Evolutionary conservation across 1,140 invertebrate species (phyloP), one percentile per base, ranked within the genome.

Genomic region (Cotesia chilonis): DNA sequence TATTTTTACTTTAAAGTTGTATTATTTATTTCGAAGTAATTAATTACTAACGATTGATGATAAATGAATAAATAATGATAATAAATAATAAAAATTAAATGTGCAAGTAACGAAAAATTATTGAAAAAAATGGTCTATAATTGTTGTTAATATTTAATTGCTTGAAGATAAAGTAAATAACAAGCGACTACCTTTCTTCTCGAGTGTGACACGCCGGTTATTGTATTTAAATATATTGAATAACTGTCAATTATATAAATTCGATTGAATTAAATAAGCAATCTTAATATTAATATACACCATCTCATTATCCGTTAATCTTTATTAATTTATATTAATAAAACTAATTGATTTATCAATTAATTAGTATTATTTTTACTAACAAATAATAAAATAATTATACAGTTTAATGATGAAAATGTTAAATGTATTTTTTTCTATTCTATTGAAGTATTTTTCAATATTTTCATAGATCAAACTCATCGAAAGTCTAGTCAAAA

Each of bases 401-500:
- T 35, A 28, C 14, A 28, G 59, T 28, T 3, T 35, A 28, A 37
- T 28, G 20, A 68, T n/a, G 28, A 20, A 54, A 68, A 52, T 17
- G 7, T 4, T 3, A 35, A 35, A 12, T 35, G 28, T 9, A 61
- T 35, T 61, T 66, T 60, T 72, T 70, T 20, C 60, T 69, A 69
- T 70, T 64, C 36, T 38, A 59, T 71, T 59, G 68, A 70, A 73
- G 52, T 63, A 72, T 65, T 72, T 61, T 64, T 17, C 37, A n/a
- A 14, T 38, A 38, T 64, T 64, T 37, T 66, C 47, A 66, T 35
- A 52, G 51, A 20, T 68, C 3, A 68, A 60, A 68, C 47, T 57
- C 66, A 65, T 68, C 76, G 76, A 79, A 75, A 82, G 77, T 84
- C 83, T 84, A 84, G 83, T 84, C 82, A 82, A 84, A 83, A 83